Percentiles rank a stretch among this genome's conserved stretches.
These are phyloP conservation scores for Lepidurus packardi DNA, from an alignment of 1,140 invertebrate species.

Conservation along the genomic window DNA sequence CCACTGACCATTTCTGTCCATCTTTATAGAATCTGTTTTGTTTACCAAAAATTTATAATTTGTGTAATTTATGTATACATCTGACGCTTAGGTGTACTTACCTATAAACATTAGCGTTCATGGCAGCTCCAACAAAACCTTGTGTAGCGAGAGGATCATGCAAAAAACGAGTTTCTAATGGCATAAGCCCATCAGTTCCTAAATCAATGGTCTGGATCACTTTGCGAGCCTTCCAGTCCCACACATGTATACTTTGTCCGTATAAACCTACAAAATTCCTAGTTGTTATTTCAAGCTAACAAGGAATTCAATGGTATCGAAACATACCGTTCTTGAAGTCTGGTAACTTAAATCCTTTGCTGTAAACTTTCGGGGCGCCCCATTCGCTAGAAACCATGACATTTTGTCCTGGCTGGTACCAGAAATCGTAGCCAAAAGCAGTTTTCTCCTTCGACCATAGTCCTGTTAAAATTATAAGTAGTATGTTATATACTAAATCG, in stretches of 20 bases:
- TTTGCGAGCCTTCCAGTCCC: constrained; percentile 76
- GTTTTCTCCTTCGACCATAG: constrained; percentile 47
- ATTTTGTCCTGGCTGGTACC: constrained; percentile 94
- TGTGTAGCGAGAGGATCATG: constrained; percentile 76
- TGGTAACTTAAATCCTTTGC: constrained; percentile 63
- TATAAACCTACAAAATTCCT: constrained; percentile 57
- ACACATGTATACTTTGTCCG: constrained; percentile 79
- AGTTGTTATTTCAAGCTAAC: neutral
- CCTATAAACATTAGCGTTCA: constrained; percentile 68
- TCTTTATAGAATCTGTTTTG: constrained; percentile 56
- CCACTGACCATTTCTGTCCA: constrained; percentile 60
- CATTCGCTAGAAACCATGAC: constrained; percentile 82
- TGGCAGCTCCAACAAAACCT: constrained; percentile 78
- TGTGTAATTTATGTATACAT: too few relatives aligned
- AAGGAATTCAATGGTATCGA: neutral
- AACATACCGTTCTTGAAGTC: constrained; percentile 51
- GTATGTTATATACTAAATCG: constrained; percentile 40
- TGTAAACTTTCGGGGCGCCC: constrained; percentile 79
- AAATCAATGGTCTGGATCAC: constrained; percentile 77
- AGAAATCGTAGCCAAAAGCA: constrained; percentile 63
- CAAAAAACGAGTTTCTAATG: constrained; percentile 87
- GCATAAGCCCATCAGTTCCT: constrained; percentile 74
- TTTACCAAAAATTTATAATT: too few relatives aligned
- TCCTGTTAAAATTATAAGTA: constrained; percentile 38
- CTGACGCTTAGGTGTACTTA: constrained; percentile 39